Evolutionary conservation across 2,888 invertebrate genomes (phyloP).

Genomic region (Xestia rhomboidea): DNA sequence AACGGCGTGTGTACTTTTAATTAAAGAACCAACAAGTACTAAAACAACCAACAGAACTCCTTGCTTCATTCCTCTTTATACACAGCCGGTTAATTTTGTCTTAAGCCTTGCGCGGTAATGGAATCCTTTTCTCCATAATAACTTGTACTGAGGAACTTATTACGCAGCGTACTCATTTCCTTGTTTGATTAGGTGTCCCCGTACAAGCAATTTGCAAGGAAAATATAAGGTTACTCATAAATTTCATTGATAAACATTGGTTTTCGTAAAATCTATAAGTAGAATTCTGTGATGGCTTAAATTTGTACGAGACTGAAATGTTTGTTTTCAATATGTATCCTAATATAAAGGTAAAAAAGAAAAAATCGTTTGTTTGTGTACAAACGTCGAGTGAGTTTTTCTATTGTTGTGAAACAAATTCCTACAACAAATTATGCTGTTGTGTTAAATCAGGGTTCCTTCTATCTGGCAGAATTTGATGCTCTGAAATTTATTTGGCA

Average conservation of each 20-base stretch:
- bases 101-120: slow-evolving; percentile 29
- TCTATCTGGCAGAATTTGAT: too few species aligned
- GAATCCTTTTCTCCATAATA: slow-evolving; percentile 52
- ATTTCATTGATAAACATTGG: slow-evolving; percentile 59
- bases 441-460: too few species aligned
- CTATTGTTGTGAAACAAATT: not conserved
- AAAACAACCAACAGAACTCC: slow-evolving; percentile 12
- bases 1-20: slow-evolving; percentile 28
- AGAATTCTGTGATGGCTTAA: slow-evolving; percentile 15
- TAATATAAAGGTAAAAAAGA: not conserved
- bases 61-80: slow-evolving; percentile 19
- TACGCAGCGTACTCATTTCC: slow-evolving; percentile 50
- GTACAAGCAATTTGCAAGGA: slow-evolving; percentile 58
- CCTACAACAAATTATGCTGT: not conserved
- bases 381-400: not conserved
- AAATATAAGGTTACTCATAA: slow-evolving; percentile 54
- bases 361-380: not conserved
- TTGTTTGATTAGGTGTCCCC: slow-evolving; percentile 62
- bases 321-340: slow-evolving; percentile 18
- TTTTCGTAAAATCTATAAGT: slow-evolving; percentile 20
- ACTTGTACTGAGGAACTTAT: slow-evolving; percentile 50
- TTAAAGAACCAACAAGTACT: slow-evolving; percentile 13
- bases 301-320: slow-evolving; percentile 13
- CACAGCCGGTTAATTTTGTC: slow-evolving; percentile 39
- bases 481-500: too few species aligned